Evolutionary conservation across 2,797 vertebrate genomes (phyloP).

Genomic region (Ciconia nigra): DNA sequence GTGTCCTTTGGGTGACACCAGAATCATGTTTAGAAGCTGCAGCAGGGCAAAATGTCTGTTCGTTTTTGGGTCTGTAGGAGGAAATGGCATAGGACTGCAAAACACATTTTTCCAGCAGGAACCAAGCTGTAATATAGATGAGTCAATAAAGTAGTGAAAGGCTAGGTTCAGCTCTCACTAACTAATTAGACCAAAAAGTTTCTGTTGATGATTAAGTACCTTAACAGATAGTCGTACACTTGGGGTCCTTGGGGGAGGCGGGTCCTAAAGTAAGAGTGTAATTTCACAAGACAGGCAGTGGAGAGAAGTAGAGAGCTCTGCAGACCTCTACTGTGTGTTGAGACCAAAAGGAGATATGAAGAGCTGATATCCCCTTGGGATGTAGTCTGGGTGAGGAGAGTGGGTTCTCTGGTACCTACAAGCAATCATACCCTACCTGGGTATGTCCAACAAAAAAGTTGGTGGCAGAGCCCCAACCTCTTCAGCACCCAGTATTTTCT

Average conservation of each 20-base stretch:
- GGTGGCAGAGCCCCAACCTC: neutral
- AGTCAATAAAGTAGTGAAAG: neutral
- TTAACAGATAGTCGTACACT: neutral
- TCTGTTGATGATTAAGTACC: neutral
- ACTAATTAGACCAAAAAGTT: neutral
- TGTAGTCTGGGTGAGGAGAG: neutral
- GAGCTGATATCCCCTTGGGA: neutral
- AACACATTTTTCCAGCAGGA: neutral
- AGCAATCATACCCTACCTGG: neutral
- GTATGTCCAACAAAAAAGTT: neutral
- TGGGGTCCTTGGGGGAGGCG: rapidly evolving
- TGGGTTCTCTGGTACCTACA: neutral
- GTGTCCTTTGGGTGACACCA: neutral
- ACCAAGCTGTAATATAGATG: neutral
- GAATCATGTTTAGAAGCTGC: neutral
- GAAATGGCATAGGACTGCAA: neutral
- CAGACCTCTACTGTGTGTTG: neutral
- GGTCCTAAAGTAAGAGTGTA: neutral
- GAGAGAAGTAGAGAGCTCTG: neutral
- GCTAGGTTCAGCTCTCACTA: neutral
- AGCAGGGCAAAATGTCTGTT: neutral
- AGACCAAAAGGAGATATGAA: neutral
- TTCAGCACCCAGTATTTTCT: neutral
- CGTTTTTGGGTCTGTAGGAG: neutral
- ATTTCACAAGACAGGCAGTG: neutral